Evolutionary conservation across 2,797 vertebrate genomes (phyloP).

Genomic region (Kryptopterus vitreolus): DNA sequence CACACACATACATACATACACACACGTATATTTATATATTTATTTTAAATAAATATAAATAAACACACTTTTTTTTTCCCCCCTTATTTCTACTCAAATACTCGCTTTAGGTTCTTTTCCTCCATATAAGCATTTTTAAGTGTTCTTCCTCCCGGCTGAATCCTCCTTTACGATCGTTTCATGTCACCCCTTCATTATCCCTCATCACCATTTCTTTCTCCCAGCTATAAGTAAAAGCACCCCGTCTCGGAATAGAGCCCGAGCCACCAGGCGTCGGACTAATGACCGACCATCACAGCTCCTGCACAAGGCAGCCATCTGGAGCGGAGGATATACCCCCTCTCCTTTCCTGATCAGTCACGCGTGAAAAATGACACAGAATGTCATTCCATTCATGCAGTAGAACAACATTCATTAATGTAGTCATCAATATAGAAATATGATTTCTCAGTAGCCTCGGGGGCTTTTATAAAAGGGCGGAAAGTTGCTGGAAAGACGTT

Average conservation of each 20-base stretch:
- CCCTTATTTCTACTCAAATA: neutral
- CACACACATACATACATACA: too few species aligned
- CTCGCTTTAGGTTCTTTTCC: neutral
- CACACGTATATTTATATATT: too few species aligned
- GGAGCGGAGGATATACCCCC: slow-evolving; percentile 52
- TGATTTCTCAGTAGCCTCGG: slow-evolving; percentile 17
- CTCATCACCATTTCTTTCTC: slow-evolving; percentile 27
- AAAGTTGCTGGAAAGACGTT: neutral
- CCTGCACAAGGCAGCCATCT: slow-evolving; percentile 52
- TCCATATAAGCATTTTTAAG: neutral
- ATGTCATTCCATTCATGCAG: slow-evolving; percentile 49
- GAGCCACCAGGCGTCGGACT: slow-evolving; percentile 45
- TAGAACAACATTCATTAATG: slow-evolving; percentile 25
- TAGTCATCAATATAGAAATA: slow-evolving; percentile 36
- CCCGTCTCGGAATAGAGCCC: slow-evolving; percentile 22
- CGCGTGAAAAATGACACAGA: slow-evolving; percentile 46
- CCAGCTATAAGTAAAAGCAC: slow-evolving; percentile 33
- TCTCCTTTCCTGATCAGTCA: slow-evolving; percentile 52
- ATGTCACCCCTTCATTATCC: neutral
- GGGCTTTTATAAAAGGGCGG: neutral
- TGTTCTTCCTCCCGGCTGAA: neutral
- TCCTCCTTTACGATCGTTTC: slow-evolving; percentile 10
- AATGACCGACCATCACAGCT: slow-evolving; percentile 45
- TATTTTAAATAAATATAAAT: too few species aligned
- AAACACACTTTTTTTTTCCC: too few species aligned